Base-by-base conservation (phyloP, 2,797 vertebrate genomes). In the Thalassophryne amazonica region DNA sequence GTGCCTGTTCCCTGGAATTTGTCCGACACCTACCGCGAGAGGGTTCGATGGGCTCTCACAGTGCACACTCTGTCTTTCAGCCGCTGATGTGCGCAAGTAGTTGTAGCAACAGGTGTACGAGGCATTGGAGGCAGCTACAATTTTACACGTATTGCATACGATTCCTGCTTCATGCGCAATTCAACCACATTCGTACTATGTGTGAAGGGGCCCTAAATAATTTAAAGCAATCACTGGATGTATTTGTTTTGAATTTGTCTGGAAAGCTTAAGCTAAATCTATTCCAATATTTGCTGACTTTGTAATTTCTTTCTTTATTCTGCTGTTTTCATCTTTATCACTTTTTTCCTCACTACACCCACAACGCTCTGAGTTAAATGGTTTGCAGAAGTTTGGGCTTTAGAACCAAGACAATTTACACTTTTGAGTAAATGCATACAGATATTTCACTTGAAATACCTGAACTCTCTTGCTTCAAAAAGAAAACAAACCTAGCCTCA, bases 331-430 rank as follows among this genome's bases (percentile, higher is more conserved):
- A 15, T 47, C 29, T 35, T 59, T 34, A 29, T 55, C 61, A 30
- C 16, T 65, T 24, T 55, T 77, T 63, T 65, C 61, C 57, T 53
- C 62, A 48, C 52, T 43, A 33, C 59, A 45, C 52, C 67, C 57
- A 63, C 59, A 39, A 33, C 46, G 56, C 19, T 42, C 31, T 55
- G 28, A 60, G 51, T 73, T 55, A 28, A 63, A 53, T 51, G 69
- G 51, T 59, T 60, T 54, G 35, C 41, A 22, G 20, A 61, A 73
- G 59, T 69, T 78, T 54, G 48, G 25, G 51, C 17, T 51, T 27
- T 56, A 54, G 36, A 61, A 54, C 52, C 21, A 31, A 54, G 60
- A 59, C 58, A 28, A 31, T 45, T 61, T 56, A 22, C 20, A 58
- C 57, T 66, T 41, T 0, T 13, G 48, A 71, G 58, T 7, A 17